Evolutionary conservation across 1,140 invertebrate species (phyloP).

Genomic region (Apis dorsata): DNA sequence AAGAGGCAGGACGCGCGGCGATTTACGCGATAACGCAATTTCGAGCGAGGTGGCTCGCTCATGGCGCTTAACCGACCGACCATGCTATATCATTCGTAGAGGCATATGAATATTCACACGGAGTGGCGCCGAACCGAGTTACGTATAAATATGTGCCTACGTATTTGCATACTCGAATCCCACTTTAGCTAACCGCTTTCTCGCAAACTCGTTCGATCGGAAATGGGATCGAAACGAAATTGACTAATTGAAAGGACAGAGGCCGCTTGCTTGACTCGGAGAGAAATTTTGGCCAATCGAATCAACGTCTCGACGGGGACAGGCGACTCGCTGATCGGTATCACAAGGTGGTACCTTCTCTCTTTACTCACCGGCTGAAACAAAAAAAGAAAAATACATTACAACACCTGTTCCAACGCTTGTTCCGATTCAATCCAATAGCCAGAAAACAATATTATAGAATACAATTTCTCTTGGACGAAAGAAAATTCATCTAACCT

Average conservation of each 20-base stretch:
- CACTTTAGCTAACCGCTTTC: background rate
- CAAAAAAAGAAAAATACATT: slow-evolving; percentile 47
- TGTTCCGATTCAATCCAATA: no score
- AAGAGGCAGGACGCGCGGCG: slow-evolving; percentile 12
- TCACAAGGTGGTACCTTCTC: no score
- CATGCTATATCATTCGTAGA: slow-evolving; percentile 45
- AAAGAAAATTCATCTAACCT: no score
- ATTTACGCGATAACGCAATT: slow-evolving; percentile 39
- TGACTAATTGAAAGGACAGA: slow-evolving; percentile 8
- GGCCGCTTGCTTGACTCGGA: no score
- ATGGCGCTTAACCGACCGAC: slow-evolving; percentile 38
- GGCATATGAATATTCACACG: slow-evolving; percentile 60
- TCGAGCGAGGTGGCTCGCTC: slow-evolving; percentile 7
- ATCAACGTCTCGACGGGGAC: no score
- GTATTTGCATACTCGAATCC: slow-evolving; percentile 11
- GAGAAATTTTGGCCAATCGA: no score
- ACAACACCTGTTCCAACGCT: no score
- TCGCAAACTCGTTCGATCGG: background rate
- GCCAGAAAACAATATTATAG: no score
- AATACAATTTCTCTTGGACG: no score
- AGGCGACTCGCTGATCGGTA: no score
- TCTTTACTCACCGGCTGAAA: slow-evolving; percentile 75
- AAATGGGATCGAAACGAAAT: slow-evolving; percentile 15
- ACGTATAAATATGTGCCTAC: slow-evolving; percentile 27
- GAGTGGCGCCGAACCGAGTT: background rate